Evolutionary conservation across 2,888 invertebrate species (phyloP).

Genomic region (Erebia ligea): DNA sequence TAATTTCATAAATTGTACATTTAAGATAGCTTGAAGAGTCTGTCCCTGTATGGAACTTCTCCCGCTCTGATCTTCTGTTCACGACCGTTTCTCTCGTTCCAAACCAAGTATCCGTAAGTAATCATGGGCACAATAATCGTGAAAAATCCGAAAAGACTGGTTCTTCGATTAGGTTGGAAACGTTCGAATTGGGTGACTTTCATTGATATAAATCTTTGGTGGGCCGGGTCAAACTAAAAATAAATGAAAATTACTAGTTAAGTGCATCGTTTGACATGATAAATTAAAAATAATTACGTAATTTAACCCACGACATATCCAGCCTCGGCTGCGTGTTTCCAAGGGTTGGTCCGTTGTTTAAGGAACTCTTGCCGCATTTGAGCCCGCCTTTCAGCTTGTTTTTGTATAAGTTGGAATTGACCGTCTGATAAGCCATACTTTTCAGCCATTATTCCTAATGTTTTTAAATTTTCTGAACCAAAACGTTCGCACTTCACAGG

Average conservation of each 20-base stretch:
- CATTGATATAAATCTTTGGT: slow-evolving; percentile 89
- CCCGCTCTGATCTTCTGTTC: slow-evolving; percentile 87
- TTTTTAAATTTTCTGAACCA: neutral
- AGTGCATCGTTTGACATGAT: slow-evolving; percentile 7
- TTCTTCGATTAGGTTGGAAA: slow-evolving; percentile 86
- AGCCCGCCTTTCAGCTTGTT: slow-evolving; percentile 84
- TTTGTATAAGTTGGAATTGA: slow-evolving; percentile 79
- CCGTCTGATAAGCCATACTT: slow-evolving; percentile 81
- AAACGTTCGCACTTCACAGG: slow-evolving; percentile 12
- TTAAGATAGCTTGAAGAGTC: slow-evolving; percentile 69
- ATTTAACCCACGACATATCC: slow-evolving; percentile 87
- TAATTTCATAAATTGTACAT: slow-evolving; percentile 21
- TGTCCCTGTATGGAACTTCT: slow-evolving; percentile 89
- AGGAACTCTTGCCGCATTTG: slow-evolving; percentile 87
- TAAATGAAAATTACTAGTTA: slow-evolving; percentile 37
- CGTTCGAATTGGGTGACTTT: slow-evolving; percentile 85
- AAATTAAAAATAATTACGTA: slow-evolving; percentile 66
- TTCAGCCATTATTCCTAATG: slow-evolving; percentile 58
- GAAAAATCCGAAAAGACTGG: slow-evolving; percentile 77
- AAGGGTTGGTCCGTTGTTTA: slow-evolving; percentile 88
- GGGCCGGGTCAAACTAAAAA: slow-evolving; percentile 91
- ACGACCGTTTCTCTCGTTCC: slow-evolving; percentile 73
- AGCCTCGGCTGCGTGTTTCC: slow-evolving; percentile 86
- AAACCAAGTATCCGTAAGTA: slow-evolving; percentile 78
- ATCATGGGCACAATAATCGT: slow-evolving; percentile 82